A percentile compares a stretch with the other conserved stretches of the same genome.
Evolutionary conservation across 2,888 invertebrate genomes (phyloP).

Genomic region (Leptogaster cylindrica): DNA sequence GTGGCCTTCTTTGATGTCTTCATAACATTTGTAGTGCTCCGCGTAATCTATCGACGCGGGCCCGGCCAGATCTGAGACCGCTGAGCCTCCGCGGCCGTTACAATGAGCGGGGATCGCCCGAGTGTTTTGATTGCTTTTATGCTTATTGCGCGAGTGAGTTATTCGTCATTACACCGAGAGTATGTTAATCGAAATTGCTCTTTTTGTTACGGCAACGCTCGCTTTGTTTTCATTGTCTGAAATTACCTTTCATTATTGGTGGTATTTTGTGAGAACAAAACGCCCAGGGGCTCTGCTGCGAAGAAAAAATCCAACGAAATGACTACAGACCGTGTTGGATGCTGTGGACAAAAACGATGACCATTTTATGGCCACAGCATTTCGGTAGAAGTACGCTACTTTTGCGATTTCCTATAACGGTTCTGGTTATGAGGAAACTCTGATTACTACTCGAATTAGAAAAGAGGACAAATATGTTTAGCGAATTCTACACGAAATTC

Average conservation of each 20-base stretch:
- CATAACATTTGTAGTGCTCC: conserved; percentile 27
- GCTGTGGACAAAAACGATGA: neutral
- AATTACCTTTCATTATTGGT: conserved; percentile 35
- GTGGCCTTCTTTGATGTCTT: conserved; percentile 46
- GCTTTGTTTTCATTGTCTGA: conserved; percentile 33
- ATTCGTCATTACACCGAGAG: conserved; percentile 44
- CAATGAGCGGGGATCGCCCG: neutral
- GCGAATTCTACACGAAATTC: no score
- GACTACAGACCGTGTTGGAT: neutral
- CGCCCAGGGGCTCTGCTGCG: conserved; percentile 10
- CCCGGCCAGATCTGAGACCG: neutral
- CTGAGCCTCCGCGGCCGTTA: conserved; percentile 7
- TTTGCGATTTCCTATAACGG: no score
- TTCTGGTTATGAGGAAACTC: no score
- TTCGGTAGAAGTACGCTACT: no score
- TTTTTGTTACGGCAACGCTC: conserved; percentile 31
- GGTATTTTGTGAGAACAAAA: conserved; percentile 31
- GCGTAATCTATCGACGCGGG: neutral
- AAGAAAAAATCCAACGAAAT: conserved; percentile 1
- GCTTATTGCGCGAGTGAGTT: conserved; percentile 42
- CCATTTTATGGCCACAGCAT: no score
- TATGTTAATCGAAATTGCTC: conserved; percentile 46
- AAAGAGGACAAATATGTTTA: no score
- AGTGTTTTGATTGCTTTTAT: conserved; percentile 41
- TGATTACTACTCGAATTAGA: no score